Base-by-base conservation (phyloP, 2,113 vertebrate species). In the Mastomys natalensis region DNA sequence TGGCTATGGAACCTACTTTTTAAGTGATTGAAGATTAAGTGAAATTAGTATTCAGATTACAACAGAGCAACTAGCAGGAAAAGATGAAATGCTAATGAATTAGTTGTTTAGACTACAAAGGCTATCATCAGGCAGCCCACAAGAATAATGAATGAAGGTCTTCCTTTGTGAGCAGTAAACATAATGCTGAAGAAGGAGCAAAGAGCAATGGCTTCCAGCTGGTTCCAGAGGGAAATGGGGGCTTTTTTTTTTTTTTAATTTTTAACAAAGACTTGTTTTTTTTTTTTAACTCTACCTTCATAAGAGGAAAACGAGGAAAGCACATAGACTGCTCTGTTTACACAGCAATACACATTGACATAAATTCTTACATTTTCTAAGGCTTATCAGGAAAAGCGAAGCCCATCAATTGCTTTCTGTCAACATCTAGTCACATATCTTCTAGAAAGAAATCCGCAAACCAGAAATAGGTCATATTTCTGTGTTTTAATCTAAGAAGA, bases 231-330 rank as follows among this genome's bases (percentile, higher is more conserved):
- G n/a, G 68, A 93, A 91, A 11, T 13, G 7, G 43, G 8, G 3
- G 29, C 2, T 13, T 29, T 66, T 84, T 68, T 62, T 62, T 62
- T 16, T 19, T 58, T 58, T 58, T 19, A 74, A n/a, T 87, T 84
- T 88, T 95, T 45, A 95, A 51, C 26, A 93, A 51, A 92, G 74
- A 64, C 92, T 93, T 86, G 24, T 48, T 51, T 68, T 34, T 58
- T 26, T 68, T 95, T 90, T 87, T 37, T 40, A 91, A 17, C 68
- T 91, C 64, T 45, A 82, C 37, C 91, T 80, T 26, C 62, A 87
- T 89, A 72, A 77, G 19, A 90, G 53, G 7, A 62, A 58, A 62
- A 40, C 77, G 40, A 90, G 77, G 62, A 93, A 93, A 48, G 7
- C 31, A 68, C 5, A 43, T 3, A 45, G 45, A 73, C 87, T 45